phyloP scores from a whole-genome alignment of 2,888 invertebrate species.

The Hypena proboscidalis region DNA sequence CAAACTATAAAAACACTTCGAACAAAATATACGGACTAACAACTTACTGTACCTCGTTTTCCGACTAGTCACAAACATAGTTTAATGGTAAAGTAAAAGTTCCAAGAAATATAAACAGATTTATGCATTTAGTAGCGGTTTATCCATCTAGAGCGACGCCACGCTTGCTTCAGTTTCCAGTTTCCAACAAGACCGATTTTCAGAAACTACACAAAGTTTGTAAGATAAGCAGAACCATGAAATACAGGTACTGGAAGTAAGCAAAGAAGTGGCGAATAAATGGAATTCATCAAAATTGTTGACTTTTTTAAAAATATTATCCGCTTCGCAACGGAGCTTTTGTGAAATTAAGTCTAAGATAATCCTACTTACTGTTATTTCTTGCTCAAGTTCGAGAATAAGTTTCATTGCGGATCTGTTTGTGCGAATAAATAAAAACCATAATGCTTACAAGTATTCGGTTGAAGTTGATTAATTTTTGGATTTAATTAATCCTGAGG shows the following conservation, averaged over 20 bases:
- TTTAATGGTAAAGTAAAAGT: too few relatives aligned
- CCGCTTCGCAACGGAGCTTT: conserved; percentile 24
- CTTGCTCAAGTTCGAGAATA: conserved; percentile 34
- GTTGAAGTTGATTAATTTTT: conserved; percentile 2
- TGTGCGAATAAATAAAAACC: conserved; percentile 9
- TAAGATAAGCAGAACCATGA: background rate
- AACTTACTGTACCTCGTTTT: too few relatives aligned
- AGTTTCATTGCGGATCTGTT: conserved; percentile 27
- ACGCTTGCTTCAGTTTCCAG: too few relatives aligned
- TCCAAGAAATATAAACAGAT: too few relatives aligned
- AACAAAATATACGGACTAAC: too few relatives aligned
- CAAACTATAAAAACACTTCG: too few relatives aligned
- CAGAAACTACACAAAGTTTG: too few relatives aligned
- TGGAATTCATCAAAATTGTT: conserved; percentile 32
- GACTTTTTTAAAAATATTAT: conserved; percentile 40
- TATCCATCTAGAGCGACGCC: too few relatives aligned
- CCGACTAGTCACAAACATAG: too few relatives aligned
- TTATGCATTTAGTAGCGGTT: too few relatives aligned
- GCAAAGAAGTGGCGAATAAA: conserved; percentile 24
- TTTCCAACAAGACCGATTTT: too few relatives aligned
- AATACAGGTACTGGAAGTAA: conserved; percentile 4
- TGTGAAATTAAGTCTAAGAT: conserved; percentile 45
- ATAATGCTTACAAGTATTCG: conserved; percentile 1
- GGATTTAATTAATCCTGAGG: too few relatives aligned
- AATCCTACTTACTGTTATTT: conserved; percentile 43